phyloP scores from a whole-genome alignment of 2,888 invertebrate species.

The Netelia fuscicornis region DNA sequence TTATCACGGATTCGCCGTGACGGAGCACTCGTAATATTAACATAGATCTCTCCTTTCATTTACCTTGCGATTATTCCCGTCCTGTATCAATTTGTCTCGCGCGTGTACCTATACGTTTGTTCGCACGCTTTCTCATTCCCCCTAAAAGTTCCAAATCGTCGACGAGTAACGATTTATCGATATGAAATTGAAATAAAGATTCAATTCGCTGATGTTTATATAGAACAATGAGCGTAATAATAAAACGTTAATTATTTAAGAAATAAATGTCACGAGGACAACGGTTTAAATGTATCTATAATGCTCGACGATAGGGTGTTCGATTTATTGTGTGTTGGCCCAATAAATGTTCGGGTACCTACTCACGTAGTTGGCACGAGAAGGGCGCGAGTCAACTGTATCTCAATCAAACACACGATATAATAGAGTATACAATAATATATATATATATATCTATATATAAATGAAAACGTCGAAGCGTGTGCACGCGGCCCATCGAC shows the following conservation, averaged over 20 bases:
- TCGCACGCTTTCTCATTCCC: background rate
- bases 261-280: too few relatives aligned
- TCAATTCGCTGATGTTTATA: too few relatives aligned
- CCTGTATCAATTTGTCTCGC: slow-evolving; percentile 74
- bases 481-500: slow-evolving; percentile 44
- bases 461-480: slow-evolving; percentile 62
- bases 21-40: slow-evolving; percentile 5
- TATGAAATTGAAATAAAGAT: too few relatives aligned
- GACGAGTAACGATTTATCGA: background rate
- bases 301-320: background rate
- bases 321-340: slow-evolving; percentile 70
- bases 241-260: too few relatives aligned
- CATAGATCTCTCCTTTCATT: slow-evolving; percentile 1
- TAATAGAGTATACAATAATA: slow-evolving; percentile 54
- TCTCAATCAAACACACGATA: slow-evolving; percentile 71
- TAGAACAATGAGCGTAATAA: too few relatives aligned
- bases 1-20: slow-evolving; percentile 50
- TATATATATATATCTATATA: background rate
- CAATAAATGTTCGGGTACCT: slow-evolving; percentile 73
- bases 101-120: slow-evolving; percentile 67
- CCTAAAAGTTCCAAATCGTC: background rate
- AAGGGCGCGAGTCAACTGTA: slow-evolving; percentile 72
- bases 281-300: too few relatives aligned
- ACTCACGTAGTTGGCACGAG: slow-evolving; percentile 23
- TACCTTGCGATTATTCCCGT: slow-evolving; percentile 11